Percentiles rank a stretch among this genome's conserved stretches.
phyloP scores from a whole-genome alignment of 2,113 vertebrate genomes.

The Vidua chalybeata region DNA sequence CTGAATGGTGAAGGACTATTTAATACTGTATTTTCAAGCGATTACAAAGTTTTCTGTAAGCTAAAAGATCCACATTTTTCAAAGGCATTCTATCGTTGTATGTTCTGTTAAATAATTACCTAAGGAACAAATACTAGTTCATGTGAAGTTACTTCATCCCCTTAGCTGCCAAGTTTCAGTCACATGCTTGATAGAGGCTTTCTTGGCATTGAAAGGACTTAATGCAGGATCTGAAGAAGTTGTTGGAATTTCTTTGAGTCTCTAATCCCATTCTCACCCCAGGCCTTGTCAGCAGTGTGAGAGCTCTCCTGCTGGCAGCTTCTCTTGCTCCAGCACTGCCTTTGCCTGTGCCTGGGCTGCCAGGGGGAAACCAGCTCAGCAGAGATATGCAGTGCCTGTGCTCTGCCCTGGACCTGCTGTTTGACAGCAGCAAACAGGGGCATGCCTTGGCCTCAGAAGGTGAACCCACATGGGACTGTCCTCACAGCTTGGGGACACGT shows the following conservation, averaged over 20 bases:
- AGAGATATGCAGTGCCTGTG: not conserved
- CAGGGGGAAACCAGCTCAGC: rapidly evolving
- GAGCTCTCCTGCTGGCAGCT: not conserved
- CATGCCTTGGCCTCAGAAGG: not conserved
- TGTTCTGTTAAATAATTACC: slow-evolving; percentile 49
- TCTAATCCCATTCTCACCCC: not conserved
- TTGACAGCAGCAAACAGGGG: not conserved
- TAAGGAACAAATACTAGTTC: slow-evolving; percentile 49
- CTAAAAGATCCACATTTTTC: not conserved
- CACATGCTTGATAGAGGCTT: slow-evolving; percentile 28
- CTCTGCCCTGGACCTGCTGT: not conserved
- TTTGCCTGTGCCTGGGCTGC: not conserved
- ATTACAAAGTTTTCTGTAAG: not conserved
- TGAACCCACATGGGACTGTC: rapidly evolving
- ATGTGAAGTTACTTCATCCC: slow-evolving; percentile 12
- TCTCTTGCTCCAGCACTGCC: not conserved
- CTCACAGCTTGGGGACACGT: rapidly evolving
- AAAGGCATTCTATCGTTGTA: not conserved
- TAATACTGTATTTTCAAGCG: not conserved
- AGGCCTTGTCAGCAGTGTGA: not conserved
- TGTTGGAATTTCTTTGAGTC: not conserved
- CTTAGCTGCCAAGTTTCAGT: slow-evolving; percentile 57
- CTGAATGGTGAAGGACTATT: not conserved
- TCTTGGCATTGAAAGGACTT: not conserved
- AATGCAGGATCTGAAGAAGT: slow-evolving; percentile 10